Evolutionary conservation across 2,113 vertebrate genomes (phyloP).

Genomic region (Bufo bufo): DNA sequence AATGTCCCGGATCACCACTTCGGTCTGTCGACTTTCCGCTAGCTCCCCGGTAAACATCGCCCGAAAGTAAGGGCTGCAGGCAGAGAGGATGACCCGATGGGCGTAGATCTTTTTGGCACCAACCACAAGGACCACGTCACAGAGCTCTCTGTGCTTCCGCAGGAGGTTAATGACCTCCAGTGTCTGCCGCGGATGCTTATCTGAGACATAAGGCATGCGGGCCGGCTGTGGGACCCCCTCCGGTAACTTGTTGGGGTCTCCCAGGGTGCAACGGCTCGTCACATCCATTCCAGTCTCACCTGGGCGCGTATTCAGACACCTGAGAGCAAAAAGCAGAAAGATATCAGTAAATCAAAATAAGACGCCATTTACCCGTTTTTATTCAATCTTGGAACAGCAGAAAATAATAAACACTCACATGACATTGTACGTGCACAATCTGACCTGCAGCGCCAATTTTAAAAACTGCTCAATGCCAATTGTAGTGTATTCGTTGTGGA

Average conservation of each 20-base stretch:
- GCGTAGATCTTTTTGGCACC: conserved; percentile 98
- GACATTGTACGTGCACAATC: too few relatives aligned
- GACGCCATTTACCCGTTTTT: too few relatives aligned
- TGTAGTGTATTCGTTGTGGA: too few relatives aligned
- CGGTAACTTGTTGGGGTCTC: conserved; percentile 97
- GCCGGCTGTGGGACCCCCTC: conserved; percentile 98
- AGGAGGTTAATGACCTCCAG: conserved; percentile 97
- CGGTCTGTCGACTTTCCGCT: conserved; percentile 94
- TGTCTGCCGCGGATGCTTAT: conserved; percentile 97
- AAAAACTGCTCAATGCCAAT: too few relatives aligned
- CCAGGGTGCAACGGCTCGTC: conserved; percentile 96
- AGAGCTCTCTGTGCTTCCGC: conserved; percentile 94
- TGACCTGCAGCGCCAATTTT: too few relatives aligned
- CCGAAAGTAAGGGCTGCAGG: conserved; percentile 97
- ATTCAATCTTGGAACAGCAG: too few relatives aligned
- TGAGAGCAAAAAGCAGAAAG: conserved; percentile 60
- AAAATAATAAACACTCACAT: too few relatives aligned
- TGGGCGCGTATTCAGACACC: conserved; percentile 92
- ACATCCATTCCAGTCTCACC: conserved; percentile 98
- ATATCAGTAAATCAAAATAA: too few relatives aligned
- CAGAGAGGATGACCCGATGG: conserved; percentile 94
- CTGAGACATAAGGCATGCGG: conserved; percentile 97
- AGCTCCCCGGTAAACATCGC: conserved; percentile 98
- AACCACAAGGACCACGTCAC: conserved; percentile 95
- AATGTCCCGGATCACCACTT: conserved; percentile 96